phyloP scores from a whole-genome alignment of 2,797 vertebrate genomes.

The Pygocentrus nattereri region DNA sequence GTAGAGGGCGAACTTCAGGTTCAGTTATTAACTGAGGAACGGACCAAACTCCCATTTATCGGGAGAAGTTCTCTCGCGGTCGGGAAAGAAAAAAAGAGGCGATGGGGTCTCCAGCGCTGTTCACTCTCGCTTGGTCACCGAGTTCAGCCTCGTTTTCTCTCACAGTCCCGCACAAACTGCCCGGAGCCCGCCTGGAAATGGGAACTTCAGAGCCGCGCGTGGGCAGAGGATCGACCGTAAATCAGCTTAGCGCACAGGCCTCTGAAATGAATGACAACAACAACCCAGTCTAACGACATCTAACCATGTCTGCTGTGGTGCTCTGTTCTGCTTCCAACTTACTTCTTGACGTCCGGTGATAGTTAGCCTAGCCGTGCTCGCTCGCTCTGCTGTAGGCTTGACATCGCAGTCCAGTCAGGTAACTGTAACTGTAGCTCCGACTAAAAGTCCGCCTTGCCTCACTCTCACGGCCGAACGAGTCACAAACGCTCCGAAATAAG shows the following conservation, averaged over 20 bases:
- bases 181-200: neutral
- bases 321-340: neutral
- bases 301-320: neutral
- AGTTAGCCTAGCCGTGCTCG: neutral
- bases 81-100: neutral
- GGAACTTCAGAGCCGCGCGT: conserved; percentile 17
- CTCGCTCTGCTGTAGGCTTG: neutral
- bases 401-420: neutral
- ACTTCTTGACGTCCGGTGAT: neutral
- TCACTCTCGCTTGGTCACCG: neutral
- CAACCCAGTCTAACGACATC: neutral
- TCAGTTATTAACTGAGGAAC: conserved; percentile 14
- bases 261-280: conserved; percentile 44
- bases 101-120: neutral
- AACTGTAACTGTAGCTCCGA: neutral
- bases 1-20: neutral
- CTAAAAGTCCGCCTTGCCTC: neutral
- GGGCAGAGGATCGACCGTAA: conserved; percentile 46
- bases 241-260: conserved; percentile 46
- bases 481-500: too few relatives aligned
- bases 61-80: neutral
- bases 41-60: conserved; percentile 52
- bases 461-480: neutral
- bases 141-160: neutral
- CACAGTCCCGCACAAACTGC: conserved; percentile 6